Percentiles rank a stretch among this genome's conserved stretches.
phyloP scores from a whole-genome alignment of 2,113 vertebrate genomes.

The Aphelocoma coerulescens region DNA sequence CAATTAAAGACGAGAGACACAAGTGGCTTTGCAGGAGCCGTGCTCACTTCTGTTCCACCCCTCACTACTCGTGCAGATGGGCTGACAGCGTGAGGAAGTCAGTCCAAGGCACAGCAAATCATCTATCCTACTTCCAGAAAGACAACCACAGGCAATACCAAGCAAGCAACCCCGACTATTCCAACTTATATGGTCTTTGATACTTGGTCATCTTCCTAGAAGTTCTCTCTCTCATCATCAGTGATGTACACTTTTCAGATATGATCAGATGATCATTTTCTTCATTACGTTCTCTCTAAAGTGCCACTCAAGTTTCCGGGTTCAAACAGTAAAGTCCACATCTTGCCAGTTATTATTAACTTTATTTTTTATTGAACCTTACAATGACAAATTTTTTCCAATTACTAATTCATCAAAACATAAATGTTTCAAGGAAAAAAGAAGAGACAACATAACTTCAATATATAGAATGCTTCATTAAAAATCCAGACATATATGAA shows the following conservation, averaged over 20 bases:
- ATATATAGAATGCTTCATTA: not conserved
- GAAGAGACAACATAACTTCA: not conserved
- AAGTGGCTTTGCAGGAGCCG: not conserved
- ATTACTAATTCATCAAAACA: not conserved
- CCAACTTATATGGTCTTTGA: not conserved
- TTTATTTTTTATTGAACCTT: not conserved
- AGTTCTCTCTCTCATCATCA: not conserved
- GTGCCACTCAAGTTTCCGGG: not conserved
- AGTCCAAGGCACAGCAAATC: not conserved
- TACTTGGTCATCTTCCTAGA: not conserved
- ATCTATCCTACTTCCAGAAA: not conserved
- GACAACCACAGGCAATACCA: not conserved
- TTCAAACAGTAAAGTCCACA: not conserved
- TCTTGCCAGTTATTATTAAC: not conserved
- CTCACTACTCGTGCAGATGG: not conserved
- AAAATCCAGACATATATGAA: not conserved
- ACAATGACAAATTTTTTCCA: not conserved
- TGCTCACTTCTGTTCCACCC: not conserved
- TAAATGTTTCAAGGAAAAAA: not conserved
- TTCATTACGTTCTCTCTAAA: not conserved
- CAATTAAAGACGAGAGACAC: not conserved
- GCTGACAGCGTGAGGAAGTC: not conserved
- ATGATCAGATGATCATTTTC: not conserved
- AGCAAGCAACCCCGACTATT: not conserved
- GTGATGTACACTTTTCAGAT: not conserved